phyloP scores from a whole-genome alignment of 64 coral and sea anemone species.

The Hydrozoanthus tunicans region DNA sequence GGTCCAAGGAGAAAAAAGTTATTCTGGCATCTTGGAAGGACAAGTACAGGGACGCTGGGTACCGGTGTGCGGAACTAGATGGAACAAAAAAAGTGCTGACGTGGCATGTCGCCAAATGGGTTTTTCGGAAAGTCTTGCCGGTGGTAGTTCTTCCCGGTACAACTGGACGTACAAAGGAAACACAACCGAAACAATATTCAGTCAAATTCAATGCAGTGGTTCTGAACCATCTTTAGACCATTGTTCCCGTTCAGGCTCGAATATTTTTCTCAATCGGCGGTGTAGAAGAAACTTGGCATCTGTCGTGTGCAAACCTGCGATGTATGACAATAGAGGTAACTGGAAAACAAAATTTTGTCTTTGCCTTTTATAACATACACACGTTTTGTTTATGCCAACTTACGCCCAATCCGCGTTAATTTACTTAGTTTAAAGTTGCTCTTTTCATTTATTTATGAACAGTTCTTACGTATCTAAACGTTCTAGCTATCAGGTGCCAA shows the following conservation, averaged over 20 bases:
- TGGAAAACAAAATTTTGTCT: not conserved
- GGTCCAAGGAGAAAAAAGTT: not conserved
- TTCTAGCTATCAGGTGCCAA: no score
- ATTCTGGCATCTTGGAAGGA: slow-evolving; percentile 3
- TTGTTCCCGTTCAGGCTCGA: not conserved
- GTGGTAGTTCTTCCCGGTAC: not conserved
- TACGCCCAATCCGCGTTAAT: no score
- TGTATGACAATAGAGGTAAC: not conserved
- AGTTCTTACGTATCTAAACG: no score
- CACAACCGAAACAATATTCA: not conserved
- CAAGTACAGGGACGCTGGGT: not conserved
- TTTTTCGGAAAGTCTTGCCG: not conserved
- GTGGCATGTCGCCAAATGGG: slow-evolving; percentile 44
- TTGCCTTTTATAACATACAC: not conserved
- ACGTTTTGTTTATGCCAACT: no score
- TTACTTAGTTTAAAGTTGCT: no score
- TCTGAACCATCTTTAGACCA: not conserved
- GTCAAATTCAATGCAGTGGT: not conserved
- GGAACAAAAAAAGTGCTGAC: slow-evolving; percentile 13
- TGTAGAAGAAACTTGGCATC: not conserved
- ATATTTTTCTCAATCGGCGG: no score
- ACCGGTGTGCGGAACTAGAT: not conserved
- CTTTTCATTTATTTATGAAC: no score
- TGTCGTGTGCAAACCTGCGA: not conserved
- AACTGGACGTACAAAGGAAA: not conserved